Base-by-base conservation (phyloP, 2,888 invertebrate species). In the Metacarcinus magister region DNA sequence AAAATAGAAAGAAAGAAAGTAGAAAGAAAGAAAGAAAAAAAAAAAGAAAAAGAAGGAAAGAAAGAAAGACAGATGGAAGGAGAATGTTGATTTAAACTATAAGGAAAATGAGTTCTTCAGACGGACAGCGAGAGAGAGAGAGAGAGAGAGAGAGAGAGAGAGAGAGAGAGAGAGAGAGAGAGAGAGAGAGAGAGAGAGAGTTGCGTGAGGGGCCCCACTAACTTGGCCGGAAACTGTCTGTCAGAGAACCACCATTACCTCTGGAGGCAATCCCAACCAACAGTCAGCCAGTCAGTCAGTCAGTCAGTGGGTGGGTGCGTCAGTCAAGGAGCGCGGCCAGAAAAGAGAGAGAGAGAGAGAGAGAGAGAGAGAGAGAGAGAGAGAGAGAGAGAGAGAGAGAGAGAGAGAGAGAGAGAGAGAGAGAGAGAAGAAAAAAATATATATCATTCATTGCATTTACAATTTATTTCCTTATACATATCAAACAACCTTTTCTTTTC, bases 161-260 rank as follows among this genome's bases (percentile, higher is more conserved):
- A 32, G 82, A 82, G 32, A 32, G 82, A 82, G 32, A 82, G 82
- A 82, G 32, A 67, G 82, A 82, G 82, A 32, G 82, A 82, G 82
- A 32, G 82, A 82, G 82, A 32, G 82, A 82, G 82, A 32, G 82
- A 82, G 82, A 10, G 82, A 82, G 82, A 13, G 82, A 13, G 32
- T 82, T 82, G 82, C 82, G 82, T 82, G 82, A 82, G 82, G 32
- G 32, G 32, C 82, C 28, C 10, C 16, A 28, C 32, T 82, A 82
- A 82, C 67, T 67, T 67, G 67, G 67, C 82, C 82, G 82, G 82
- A 82, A 82, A 16, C 82, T 82, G 82, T 82, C 82, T 10, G 28
- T 82, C 82, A 82, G 32, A 13, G 10, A 32, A 82, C 82, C 13
- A 32, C 32, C 82, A 82, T 82, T 82, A 82, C 32, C 82, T 82